Conservation (phyloP, 2,888 invertebrate species). For the Patella caerulea region DNA sequence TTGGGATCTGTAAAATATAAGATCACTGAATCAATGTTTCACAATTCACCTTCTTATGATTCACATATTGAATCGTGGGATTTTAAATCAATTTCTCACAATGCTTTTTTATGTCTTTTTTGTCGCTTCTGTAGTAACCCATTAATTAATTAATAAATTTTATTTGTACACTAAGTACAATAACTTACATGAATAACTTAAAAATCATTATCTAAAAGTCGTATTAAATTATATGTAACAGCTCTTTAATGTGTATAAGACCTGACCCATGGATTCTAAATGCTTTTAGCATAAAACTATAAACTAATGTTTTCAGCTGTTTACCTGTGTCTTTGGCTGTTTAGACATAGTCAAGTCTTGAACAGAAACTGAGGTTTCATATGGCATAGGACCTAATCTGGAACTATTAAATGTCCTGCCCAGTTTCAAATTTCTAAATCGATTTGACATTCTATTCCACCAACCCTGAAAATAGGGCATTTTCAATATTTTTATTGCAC, state of each 20-base stretch:
- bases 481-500: not conserved
- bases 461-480: conserved; percentile 56
- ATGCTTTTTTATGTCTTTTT: too few species aligned
- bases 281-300: conserved; percentile 23
- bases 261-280: conserved; percentile 26
- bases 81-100: too few species aligned
- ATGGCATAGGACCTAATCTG: conserved; percentile 56
- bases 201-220: too few species aligned
- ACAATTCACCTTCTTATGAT: too few species aligned
- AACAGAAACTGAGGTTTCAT: conserved; percentile 41
- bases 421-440: conserved; percentile 67
- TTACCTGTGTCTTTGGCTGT: conserved; percentile 45
- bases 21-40: too few species aligned
- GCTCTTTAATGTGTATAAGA: too few species aligned
- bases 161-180: too few species aligned
- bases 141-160: too few species aligned
- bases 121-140: too few species aligned
- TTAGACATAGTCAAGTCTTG: conserved; percentile 50
- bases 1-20: not conserved
- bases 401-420: conserved; percentile 62
- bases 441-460: conserved; percentile 69
- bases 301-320: not conserved
- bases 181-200: too few species aligned
- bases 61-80: too few species aligned
- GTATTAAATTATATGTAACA: too few species aligned